Evolutionary conservation across 2,888 invertebrate genomes (phyloP), one percentile per base, ranked within the genome.

Genomic region (Scaptomyza flava): DNA sequence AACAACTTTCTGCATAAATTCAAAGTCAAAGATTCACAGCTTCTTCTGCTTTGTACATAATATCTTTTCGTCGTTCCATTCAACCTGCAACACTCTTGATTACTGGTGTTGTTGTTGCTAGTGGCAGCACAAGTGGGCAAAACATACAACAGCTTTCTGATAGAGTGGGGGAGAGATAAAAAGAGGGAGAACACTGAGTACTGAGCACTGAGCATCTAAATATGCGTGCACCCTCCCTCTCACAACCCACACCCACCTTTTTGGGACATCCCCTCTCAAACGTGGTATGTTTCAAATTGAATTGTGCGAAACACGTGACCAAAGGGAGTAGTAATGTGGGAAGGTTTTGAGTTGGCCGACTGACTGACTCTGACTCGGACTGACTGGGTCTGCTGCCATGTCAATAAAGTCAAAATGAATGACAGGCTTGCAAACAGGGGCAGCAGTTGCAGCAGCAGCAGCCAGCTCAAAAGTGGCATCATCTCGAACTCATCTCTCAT

Each of bases 351-450:
- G 77, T 47, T 56, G 43, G 57, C 17, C 27, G 30, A 20, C 17
- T 36, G 30, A 45, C 36, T 45, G 20, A 6, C 30, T 23, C 4
- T 27, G 11, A 27, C 47, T 41, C 20, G 20, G 11, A 17, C 47
- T 41, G 31, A 14, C 50, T 45, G 52, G 62, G 59, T 42, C 50
- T 54, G 54, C 58, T 77, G 82, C 64, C 85, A 79, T 81, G 84
- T 89, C 84, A 87, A 85, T 85, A 85, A 81, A 87, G 85, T 85
- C 89, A 74, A 68, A 89, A 74, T 79, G 89, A 84, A 77, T 84
- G 89, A 85, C 88, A 71, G 89, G 68, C 69, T 72, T 75, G 73
- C 83, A 85, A 85, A 82, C 86, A 77, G 38, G 46, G 34, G 38
- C n/a, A 14, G 56, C 82, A 75, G n/a, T 38, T 34, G 38, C 2